phyloP scores from a whole-genome alignment of 2,888 invertebrate genomes.

The Ceratothoa steindachneri region DNA sequence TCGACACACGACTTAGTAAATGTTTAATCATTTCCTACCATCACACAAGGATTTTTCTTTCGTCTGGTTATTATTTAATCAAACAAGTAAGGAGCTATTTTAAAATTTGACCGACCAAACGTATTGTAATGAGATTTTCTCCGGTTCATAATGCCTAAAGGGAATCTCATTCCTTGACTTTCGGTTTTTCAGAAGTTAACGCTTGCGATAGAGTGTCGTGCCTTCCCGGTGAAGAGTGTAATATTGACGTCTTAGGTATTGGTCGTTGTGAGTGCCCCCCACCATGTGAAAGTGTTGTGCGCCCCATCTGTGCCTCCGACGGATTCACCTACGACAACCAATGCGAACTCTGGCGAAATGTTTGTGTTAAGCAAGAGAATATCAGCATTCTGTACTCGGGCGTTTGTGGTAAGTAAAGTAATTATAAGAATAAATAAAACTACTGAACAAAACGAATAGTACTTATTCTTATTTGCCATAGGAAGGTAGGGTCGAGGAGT shows the following conservation, averaged over 20 bases:
- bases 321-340: slow-evolving; percentile 57
- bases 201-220: slow-evolving; percentile 77
- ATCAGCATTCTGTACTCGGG: slow-evolving; percentile 62
- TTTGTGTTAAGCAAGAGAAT: slow-evolving; percentile 56
- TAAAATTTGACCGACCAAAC: too few relatives aligned
- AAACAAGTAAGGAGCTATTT: too few relatives aligned
- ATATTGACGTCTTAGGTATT: slow-evolving; percentile 73
- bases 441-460: background rate
- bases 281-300: slow-evolving; percentile 68
- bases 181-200: slow-evolving; percentile 71
- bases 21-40: too few relatives aligned
- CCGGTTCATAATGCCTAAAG: too few relatives aligned
- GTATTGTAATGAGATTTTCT: too few relatives aligned
- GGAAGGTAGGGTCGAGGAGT: background rate
- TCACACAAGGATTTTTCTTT: too few relatives aligned
- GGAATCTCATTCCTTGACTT: too few relatives aligned
- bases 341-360: slow-evolving; percentile 55
- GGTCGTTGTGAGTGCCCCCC: slow-evolving; percentile 80
- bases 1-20: too few relatives aligned
- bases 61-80: too few relatives aligned
- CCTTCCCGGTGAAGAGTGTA: slow-evolving; percentile 72
- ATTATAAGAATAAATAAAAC: slow-evolving; percentile 42
- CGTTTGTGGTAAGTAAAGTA: slow-evolving; percentile 66
- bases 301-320: slow-evolving; percentile 58
- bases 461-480: background rate